Evolutionary conservation across 2,113 vertebrate species (phyloP).

Genomic region (Nothobranchius furzeri): DNA sequence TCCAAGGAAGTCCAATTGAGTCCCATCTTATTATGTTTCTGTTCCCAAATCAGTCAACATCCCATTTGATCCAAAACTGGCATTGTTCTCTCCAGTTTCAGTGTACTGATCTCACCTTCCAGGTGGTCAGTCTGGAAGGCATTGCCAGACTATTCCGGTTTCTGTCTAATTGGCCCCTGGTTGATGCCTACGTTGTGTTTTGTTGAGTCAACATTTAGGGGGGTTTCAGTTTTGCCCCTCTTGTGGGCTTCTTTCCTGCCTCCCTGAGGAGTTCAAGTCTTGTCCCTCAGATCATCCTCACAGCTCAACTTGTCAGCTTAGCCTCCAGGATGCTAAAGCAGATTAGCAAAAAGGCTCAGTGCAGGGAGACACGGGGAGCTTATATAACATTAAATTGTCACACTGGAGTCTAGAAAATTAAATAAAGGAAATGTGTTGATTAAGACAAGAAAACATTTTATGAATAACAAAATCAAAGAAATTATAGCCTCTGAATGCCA

Average conservation of each 20-base stretch:
- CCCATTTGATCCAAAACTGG: background rate
- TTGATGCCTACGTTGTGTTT: background rate
- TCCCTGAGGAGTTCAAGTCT: background rate
- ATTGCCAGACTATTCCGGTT: background rate
- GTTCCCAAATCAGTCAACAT: background rate
- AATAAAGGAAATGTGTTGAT: conserved; percentile 9
- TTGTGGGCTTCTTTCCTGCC: background rate
- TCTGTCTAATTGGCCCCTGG: background rate
- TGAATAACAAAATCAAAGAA: conserved; percentile 1
- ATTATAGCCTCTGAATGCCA: conserved; percentile 11
- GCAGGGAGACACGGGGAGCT: background rate
- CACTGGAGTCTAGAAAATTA: background rate
- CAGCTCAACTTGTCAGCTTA: background rate
- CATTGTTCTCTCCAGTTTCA: background rate
- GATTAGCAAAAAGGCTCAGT: background rate
- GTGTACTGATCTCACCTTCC: background rate
- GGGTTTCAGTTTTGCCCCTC: background rate
- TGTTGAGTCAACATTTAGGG: background rate
- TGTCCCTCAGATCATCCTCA: background rate
- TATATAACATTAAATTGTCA: background rate
- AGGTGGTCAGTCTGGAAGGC: background rate
- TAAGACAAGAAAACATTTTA: conserved; percentile 1
- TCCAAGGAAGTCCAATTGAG: background rate
- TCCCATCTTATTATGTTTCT: background rate
- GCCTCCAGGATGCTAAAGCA: background rate